phyloP scores from a whole-genome alignment of 2,888 invertebrate species.

The Stenurella melanura region DNA sequence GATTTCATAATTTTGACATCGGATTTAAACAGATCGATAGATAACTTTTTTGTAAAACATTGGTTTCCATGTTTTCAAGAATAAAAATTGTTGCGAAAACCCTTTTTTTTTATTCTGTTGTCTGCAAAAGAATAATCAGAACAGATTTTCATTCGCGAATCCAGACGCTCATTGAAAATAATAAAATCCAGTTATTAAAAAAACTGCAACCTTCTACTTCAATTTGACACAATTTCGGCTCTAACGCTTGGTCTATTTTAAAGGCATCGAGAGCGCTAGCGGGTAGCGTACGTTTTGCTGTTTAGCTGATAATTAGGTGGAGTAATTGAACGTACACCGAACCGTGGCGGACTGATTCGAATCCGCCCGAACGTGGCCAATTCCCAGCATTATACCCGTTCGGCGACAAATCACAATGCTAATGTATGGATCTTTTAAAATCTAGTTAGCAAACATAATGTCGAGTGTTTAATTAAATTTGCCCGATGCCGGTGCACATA shows the following conservation, averaged over 20 bases:
- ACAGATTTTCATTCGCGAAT: no score
- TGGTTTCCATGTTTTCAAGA: no score
- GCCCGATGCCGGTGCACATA: background rate
- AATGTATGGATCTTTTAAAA: slow-evolving; percentile 38
- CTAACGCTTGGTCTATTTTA: slow-evolving; percentile 34
- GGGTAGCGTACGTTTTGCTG: slow-evolving; percentile 66
- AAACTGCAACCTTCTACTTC: no score
- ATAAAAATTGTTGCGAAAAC: no score
- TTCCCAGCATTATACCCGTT: slow-evolving; percentile 66
- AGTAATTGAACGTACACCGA: slow-evolving; percentile 69
- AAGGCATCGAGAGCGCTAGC: slow-evolving; percentile 34
- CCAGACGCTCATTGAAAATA: no score
- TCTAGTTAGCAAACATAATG: slow-evolving; percentile 23
- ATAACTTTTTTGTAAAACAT: no score
- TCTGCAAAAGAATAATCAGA: no score
- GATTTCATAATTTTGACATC: no score
- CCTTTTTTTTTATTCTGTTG: no score
- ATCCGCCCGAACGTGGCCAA: slow-evolving; percentile 58
- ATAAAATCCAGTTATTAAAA: no score
- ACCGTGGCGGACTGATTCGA: slow-evolving; percentile 57
- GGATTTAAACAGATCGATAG: no score
- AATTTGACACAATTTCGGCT: no score
- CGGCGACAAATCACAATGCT: slow-evolving; percentile 63
- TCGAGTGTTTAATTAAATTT: background rate
- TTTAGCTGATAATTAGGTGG: slow-evolving; percentile 70